Conservation (phyloP, 2,113 vertebrate species). For the Pteropus alecto region DNA sequence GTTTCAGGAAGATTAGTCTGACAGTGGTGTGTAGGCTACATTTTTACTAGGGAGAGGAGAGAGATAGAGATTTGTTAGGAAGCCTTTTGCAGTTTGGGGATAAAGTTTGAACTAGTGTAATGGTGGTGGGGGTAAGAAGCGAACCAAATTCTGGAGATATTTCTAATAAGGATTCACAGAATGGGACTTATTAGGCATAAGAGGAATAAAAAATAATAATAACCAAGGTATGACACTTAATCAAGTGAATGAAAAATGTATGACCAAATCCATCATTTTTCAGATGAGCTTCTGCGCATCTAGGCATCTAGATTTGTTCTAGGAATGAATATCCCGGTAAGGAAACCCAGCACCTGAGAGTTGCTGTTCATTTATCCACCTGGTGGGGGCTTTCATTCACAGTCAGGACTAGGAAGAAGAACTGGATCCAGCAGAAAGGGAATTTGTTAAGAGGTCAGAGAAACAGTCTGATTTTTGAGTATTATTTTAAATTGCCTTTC, state of each 20-base stretch:
- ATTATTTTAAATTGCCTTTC: neutral
- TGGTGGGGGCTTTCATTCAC: neutral
- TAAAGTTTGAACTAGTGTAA: neutral
- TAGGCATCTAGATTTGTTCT: neutral
- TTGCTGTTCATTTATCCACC: neutral
- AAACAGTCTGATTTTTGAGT: neutral
- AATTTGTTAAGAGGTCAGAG: neutral
- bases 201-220: neutral
- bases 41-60: neutral
- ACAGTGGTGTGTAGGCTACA: neutral
- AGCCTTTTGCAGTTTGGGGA: neutral
- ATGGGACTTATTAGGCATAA: neutral
- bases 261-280: neutral
- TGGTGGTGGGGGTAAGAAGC: neutral
- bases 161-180: neutral
- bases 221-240: neutral
- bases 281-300: neutral
- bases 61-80: neutral
- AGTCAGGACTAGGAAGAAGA: neutral
- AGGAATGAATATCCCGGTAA: fast-evolving
- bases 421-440: neutral
- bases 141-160: neutral
- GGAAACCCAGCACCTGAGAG: neutral
- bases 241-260: neutral
- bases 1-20: neutral